Evolutionary conservation across 2,797 vertebrate species (phyloP).

Genomic region (Acipenser transmontanus): DNA sequence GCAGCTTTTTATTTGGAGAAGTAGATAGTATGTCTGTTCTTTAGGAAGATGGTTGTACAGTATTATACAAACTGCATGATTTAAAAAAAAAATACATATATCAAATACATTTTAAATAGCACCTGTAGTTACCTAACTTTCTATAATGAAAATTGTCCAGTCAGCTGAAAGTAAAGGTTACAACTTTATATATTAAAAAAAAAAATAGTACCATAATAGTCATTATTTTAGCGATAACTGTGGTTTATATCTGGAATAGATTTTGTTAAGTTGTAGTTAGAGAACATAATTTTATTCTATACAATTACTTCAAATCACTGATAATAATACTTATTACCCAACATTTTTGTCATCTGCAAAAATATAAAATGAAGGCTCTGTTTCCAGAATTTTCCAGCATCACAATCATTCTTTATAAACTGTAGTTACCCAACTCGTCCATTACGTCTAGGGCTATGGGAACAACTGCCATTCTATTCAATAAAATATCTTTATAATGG

Average conservation of each 20-base stretch:
- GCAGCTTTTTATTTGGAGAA: not conserved
- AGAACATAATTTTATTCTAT: not conserved
- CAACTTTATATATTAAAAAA: not conserved
- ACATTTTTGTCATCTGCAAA: slow-evolving; percentile 9
- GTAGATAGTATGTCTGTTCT: not conserved
- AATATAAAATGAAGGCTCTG: slow-evolving; percentile 5
- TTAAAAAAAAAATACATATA: too few relatives aligned
- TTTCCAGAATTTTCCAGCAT: slow-evolving; percentile 13
- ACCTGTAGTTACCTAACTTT: not conserved
- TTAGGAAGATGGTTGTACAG: not conserved
- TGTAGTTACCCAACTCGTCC: not conserved
- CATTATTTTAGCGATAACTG: not conserved
- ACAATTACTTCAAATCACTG: slow-evolving; percentile 3
- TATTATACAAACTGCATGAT: not conserved
- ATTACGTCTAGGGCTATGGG: slow-evolving; percentile 2
- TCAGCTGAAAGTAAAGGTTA: not conserved
- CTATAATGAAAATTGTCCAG: not conserved
- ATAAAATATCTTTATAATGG: slow-evolving; percentile 21
- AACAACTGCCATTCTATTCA: slow-evolving; percentile 21
- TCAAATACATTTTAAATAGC: not conserved
- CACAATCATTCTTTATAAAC: slow-evolving; percentile 17
- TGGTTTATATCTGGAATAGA: not conserved
- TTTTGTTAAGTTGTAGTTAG: slow-evolving; percentile 1
- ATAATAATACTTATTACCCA: slow-evolving; percentile 9
- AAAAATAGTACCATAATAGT: slow-evolving; percentile 12